Conservation (phyloP, 1,140 invertebrate species). For the Lerema accius region DNA sequence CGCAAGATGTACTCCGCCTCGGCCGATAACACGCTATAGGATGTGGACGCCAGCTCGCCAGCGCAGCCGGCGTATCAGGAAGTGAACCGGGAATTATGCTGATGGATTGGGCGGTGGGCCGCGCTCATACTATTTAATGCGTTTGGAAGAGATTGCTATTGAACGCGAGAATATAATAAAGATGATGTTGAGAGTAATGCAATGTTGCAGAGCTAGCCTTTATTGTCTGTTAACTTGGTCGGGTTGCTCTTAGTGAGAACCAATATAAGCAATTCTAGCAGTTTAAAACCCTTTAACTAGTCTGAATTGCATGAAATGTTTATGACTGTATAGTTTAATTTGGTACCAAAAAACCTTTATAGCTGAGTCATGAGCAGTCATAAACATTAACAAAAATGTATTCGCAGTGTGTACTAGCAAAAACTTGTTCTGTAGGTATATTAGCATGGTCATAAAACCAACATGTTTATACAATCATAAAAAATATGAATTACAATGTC, state of each 20-base stretch:
- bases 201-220: no score
- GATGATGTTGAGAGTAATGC: no score
- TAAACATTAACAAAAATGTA: no score
- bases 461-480: neutral
- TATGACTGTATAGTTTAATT: no score
- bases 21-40: constrained; percentile 45
- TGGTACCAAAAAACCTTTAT: no score
- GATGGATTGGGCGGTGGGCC: neutral
- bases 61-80: constrained; percentile 18
- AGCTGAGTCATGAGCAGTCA: neutral
- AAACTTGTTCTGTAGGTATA: neutral
- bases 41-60: constrained; percentile 10
- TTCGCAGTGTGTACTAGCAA: no score
- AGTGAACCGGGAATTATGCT: constrained; percentile 1
- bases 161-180: neutral
- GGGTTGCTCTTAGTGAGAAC: no score
- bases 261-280: no score
- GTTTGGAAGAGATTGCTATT: neutral
- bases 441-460: neutral
- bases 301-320: no score
- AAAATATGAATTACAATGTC: constrained; percentile 9
- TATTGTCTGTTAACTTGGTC: no score
- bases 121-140: neutral
- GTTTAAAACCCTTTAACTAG: no score
- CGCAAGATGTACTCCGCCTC: constrained; percentile 48